phyloP scores from a whole-genome alignment of 2,113 vertebrate species.

The Mustela lutreola region DNA sequence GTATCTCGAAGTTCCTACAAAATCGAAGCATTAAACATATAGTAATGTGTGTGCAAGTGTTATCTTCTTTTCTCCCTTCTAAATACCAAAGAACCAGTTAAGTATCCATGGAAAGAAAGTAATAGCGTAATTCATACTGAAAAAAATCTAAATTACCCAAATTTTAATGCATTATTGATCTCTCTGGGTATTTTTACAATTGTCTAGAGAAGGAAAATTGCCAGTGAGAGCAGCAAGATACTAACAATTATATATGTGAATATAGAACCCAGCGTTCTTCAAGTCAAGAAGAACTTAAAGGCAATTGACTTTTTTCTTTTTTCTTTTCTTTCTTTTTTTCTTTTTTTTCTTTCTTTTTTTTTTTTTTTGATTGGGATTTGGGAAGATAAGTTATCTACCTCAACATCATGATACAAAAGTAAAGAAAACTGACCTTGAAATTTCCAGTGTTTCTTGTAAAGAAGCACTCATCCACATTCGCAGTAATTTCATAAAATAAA shows the following conservation, averaged over 20 bases:
- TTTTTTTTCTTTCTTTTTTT: not conserved
- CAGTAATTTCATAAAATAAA: not conserved
- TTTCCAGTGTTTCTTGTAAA: not conserved
- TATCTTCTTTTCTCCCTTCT: not conserved
- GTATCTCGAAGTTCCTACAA: not conserved
- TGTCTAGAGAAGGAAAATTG: slow-evolving; percentile 2
- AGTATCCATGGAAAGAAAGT: not conserved
- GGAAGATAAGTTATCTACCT: not conserved
- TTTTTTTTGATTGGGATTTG: not conserved
- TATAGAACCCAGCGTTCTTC: not conserved
- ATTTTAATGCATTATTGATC: slow-evolving; percentile 64
- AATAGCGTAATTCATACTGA: not conserved
- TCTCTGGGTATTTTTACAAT: slow-evolving; percentile 33
- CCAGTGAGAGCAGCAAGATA: not conserved
- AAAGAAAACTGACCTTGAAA: slow-evolving; percentile 39
- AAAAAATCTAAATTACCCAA: slow-evolving; percentile 42
- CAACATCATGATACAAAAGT: not conserved
- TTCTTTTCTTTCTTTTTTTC: not conserved
- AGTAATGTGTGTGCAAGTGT: not conserved
- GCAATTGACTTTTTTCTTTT: not conserved
- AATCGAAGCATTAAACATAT: not conserved
- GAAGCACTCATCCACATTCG: not conserved
- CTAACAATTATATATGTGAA: not conserved
- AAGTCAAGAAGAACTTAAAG: slow-evolving; percentile 37
- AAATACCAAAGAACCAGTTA: not conserved